A percentile compares a stretch with the other conserved stretches of the same genome.
Evolutionary conservation across 2,113 vertebrate species (phyloP).

Genomic region (Fukomys damarensis): DNA sequence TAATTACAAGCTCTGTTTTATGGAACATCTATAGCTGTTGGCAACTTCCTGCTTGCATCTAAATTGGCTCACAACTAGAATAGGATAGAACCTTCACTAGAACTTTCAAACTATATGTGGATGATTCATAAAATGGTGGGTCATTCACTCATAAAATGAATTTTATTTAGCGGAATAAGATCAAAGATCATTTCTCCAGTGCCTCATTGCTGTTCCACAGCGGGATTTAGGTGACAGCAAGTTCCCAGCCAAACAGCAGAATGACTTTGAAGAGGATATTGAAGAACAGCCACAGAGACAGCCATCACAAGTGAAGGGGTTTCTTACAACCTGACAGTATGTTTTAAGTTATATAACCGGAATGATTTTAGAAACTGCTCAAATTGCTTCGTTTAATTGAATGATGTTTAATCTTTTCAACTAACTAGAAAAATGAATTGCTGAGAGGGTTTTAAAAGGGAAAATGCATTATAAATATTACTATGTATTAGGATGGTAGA

Average conservation of each 20-base stretch:
- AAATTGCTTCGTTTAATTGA: background rate
- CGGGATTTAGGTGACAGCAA: background rate
- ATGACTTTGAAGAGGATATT: background rate
- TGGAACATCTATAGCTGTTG: background rate
- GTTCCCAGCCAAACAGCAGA: background rate
- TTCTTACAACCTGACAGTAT: background rate
- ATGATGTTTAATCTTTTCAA: conserved; percentile 17
- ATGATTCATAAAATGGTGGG: background rate
- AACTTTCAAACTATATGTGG: background rate
- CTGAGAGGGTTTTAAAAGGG: background rate
- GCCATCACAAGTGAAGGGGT: background rate
- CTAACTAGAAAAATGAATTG: conserved; percentile 21
- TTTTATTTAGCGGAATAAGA: background rate
- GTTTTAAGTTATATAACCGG: background rate
- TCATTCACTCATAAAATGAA: background rate
- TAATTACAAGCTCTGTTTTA: background rate
- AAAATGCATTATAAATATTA: background rate
- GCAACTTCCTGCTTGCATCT: background rate
- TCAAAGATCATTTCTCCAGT: background rate
- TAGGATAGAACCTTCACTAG: background rate
- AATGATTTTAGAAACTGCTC: conserved; percentile 28
- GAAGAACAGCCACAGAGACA: background rate
- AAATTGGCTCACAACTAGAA: background rate
- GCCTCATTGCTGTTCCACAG: background rate
- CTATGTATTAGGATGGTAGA: conserved; percentile 16